phyloP scores from a whole-genome alignment of 2,888 invertebrate genomes.

The Ariolimax columbianus region DNA sequence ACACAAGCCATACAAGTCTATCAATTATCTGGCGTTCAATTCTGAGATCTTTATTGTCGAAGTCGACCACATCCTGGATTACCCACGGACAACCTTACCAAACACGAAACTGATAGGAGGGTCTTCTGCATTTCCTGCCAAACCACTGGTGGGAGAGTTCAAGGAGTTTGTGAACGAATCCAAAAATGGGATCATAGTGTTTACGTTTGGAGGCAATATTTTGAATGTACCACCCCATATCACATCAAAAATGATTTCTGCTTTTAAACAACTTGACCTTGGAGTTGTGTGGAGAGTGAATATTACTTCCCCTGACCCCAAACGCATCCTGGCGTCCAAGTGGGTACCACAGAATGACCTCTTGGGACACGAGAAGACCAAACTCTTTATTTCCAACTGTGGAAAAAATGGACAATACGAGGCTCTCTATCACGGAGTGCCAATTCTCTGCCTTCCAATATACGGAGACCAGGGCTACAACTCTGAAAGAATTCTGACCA shows the following conservation, averaged over 20 bases:
- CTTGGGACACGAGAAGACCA: slow-evolving; percentile 58
- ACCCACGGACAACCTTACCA: slow-evolving; percentile 56
- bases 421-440: slow-evolving; percentile 64
- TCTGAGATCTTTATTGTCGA: slow-evolving; percentile 55
- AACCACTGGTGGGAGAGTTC: slow-evolving; percentile 53
- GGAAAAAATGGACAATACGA: slow-evolving; percentile 66
- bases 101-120: slow-evolving; percentile 60
- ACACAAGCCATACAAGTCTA: slow-evolving; percentile 52
- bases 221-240: slow-evolving; percentile 44
- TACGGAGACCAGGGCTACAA: slow-evolving; percentile 58
- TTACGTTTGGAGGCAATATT: slow-evolving; percentile 60
- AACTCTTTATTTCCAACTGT: slow-evolving; percentile 64
- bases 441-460: slow-evolving; percentile 61
- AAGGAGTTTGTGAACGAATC: slow-evolving; percentile 52
- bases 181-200: slow-evolving; percentile 56
- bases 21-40: slow-evolving; percentile 39
- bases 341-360: slow-evolving; percentile 67
- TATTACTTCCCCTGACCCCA: slow-evolving; percentile 48
- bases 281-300: slow-evolving; percentile 52
- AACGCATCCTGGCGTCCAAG: slow-evolving; percentile 46
- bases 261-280: slow-evolving; percentile 51
- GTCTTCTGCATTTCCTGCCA: slow-evolving; percentile 56
- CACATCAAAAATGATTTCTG: slow-evolving; percentile 48
- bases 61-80: slow-evolving; percentile 59
- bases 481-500: slow-evolving; percentile 42